Evolutionary conservation across 2,888 invertebrate species (phyloP), one percentile per base, ranked within the genome.

Genomic region (Sturmia bella): DNA sequence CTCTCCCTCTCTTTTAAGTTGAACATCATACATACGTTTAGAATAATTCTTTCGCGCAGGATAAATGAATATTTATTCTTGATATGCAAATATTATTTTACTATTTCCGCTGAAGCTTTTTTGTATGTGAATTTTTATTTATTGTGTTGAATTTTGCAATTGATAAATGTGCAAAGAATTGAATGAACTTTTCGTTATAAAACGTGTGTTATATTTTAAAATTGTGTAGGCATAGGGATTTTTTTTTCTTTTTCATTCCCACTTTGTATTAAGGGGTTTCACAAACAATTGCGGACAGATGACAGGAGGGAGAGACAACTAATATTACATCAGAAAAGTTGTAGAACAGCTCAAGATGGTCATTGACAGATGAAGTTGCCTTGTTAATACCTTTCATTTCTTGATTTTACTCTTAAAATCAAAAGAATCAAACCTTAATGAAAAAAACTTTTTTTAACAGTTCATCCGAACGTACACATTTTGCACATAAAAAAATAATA

Each of bases 31-130:
- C 11, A 24, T 11, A 32, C 11, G 52, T n/a, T 32, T 52, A 59
- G 43, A 50, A 45, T 37, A 45, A 13, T 76, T 76, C 56, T 59
- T 9, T 52, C 21, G 32, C 21, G 32, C 3, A 64, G 57, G 39
- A 63, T 77, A 63, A 64, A 64, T 57, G 45, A 72, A 72, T 64
- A 56, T 72, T 50, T 57, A 39, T 72, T 4, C 17, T 27, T 9
- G 13, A 63, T 70, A 63, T 70, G 48, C 52, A 59, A 64, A 66
- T 66, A 57, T 50, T 32, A 41, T 24, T 39, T 64, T 41, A 52
- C 6, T 1, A 27, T 39, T 24, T 48, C 17, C 19, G 13, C 9
- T 0, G 21, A 4, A 32, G 3, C 7, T 5, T 68, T 12, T 50
- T n/a, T 13, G 12, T 27, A 50, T 15, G 27, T 27, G 43, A 43